Conservation (phyloP, 2,888 invertebrate species). For the Scelioninae gen. 2 region DNA sequence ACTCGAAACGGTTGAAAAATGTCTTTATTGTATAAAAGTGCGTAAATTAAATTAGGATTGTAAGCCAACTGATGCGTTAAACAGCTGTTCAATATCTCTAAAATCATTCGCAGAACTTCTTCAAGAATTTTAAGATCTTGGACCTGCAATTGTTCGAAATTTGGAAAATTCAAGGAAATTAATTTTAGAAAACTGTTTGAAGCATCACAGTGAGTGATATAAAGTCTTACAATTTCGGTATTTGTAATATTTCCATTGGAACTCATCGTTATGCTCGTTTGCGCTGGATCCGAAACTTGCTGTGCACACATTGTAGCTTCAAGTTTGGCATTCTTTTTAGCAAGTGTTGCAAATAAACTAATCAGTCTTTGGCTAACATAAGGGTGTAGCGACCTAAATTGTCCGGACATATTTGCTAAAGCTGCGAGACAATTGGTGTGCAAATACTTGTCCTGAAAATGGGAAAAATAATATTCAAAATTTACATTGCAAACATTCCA, state of each 20-base stretch:
- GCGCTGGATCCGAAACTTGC: slow-evolving; percentile 58
- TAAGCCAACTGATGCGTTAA: slow-evolving; percentile 90
- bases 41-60: slow-evolving; percentile 95
- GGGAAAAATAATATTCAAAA: background rate
- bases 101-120: slow-evolving; percentile 95
- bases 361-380: slow-evolving; percentile 97
- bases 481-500: no score
- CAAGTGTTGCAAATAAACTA: slow-evolving; percentile 92
- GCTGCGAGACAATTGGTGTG: slow-evolving; percentile 99
- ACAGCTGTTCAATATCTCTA: slow-evolving; percentile 98
- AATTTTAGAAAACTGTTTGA: no score
- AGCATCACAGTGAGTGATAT: no score
- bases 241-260: slow-evolving; percentile 66
- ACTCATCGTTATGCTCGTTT: slow-evolving; percentile 62
- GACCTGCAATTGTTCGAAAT: slow-evolving; percentile 78
- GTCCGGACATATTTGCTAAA: slow-evolving; percentile 97
- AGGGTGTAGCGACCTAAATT: slow-evolving; percentile 93
- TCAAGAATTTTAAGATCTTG: slow-evolving; percentile 95
- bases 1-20: slow-evolving; percentile 91
- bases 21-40: slow-evolving; percentile 93
- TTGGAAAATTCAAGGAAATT: no score
- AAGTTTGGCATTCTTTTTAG: slow-evolving; percentile 87
- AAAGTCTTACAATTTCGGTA: slow-evolving; percentile 66
- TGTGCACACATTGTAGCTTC: slow-evolving; percentile 75
- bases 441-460: slow-evolving; percentile 90